phyloP scores from a whole-genome alignment of 2,797 vertebrate genomes.

The Diplodus puntazzo region DNA sequence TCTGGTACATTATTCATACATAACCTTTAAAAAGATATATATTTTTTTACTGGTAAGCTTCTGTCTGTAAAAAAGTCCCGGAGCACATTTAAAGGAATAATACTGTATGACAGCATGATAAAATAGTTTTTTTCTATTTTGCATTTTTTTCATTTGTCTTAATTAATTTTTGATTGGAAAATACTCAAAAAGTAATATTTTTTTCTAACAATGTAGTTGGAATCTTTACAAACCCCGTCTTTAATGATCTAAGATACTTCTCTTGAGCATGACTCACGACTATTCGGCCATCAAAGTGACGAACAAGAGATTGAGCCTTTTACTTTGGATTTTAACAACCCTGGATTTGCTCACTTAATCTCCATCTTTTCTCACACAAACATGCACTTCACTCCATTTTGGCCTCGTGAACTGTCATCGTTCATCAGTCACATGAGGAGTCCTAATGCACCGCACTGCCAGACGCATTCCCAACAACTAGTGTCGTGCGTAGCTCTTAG shows the following conservation, averaged over 20 bases:
- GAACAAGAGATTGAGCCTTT: conserved; percentile 14
- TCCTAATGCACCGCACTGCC: conserved; percentile 68
- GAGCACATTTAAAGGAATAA: conserved; percentile 70
- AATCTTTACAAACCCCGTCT: not conserved
- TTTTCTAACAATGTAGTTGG: not conserved
- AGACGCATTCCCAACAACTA: conserved; percentile 71
- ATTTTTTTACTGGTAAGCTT: conserved; percentile 65
- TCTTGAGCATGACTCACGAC: conserved; percentile 1
- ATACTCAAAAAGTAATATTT: not conserved
- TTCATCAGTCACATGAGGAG: conserved; percentile 39
- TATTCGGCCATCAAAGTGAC: conserved; percentile 17
- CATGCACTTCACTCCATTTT: conserved; percentile 19
- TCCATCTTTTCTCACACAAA: conserved; percentile 31
- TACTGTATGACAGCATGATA: not conserved
- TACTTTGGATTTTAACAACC: conserved; percentile 2
- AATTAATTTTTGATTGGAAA: conserved; percentile 12
- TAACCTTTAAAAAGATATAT: conserved; percentile 43
- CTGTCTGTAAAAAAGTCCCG: conserved; percentile 89
- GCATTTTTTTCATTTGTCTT: not conserved
- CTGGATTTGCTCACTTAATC: conserved; percentile 24
- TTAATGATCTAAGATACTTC: conserved; percentile 1
- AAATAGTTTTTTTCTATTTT: not conserved
- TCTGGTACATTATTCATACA: conserved; percentile 34
- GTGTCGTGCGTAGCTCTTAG: conserved; percentile 43
- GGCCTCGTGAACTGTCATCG: conserved; percentile 21